Conservation (phyloP, 2,797 vertebrate genomes). For the Ambastaia sidthimunki region DNA sequence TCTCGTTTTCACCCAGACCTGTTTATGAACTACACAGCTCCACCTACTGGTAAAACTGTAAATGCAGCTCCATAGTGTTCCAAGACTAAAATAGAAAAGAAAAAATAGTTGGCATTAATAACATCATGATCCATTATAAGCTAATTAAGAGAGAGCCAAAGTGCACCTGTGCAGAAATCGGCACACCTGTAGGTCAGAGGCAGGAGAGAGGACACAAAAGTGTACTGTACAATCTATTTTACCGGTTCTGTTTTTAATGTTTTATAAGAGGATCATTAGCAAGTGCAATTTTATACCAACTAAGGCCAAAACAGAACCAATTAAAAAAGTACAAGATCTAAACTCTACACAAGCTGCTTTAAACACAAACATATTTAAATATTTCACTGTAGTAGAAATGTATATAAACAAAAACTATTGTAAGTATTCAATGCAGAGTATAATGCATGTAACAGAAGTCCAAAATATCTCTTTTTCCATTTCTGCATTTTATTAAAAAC, state of each 20-base stretch:
- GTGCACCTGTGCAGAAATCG: slow-evolving; percentile 2
- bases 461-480: no score
- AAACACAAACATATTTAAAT: not conserved
- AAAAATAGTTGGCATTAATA: not conserved
- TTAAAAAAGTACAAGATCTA: not conserved
- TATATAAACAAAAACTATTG: not conserved
- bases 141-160: not conserved
- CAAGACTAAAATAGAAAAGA: not conserved
- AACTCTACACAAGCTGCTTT: not conserved
- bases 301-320: not conserved
- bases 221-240: not conserved
- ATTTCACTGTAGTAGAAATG: no score
- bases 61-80: not conserved
- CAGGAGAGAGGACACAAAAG: not conserved
- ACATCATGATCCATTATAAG: slow-evolving; percentile 28
- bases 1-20: slow-evolving; percentile 4
- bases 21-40: slow-evolving; percentile 71
- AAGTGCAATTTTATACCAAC: not conserved
- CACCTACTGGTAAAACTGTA: slow-evolving; percentile 72
- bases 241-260: not conserved
- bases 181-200: not conserved
- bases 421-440: not conserved
- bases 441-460: no score
- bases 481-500: no score
- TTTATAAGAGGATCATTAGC: not conserved